These are phyloP conservation scores for Zaprionus vittiger DNA, from an alignment of 1,140 invertebrate genomes.

Conservation along the genomic window DNA sequence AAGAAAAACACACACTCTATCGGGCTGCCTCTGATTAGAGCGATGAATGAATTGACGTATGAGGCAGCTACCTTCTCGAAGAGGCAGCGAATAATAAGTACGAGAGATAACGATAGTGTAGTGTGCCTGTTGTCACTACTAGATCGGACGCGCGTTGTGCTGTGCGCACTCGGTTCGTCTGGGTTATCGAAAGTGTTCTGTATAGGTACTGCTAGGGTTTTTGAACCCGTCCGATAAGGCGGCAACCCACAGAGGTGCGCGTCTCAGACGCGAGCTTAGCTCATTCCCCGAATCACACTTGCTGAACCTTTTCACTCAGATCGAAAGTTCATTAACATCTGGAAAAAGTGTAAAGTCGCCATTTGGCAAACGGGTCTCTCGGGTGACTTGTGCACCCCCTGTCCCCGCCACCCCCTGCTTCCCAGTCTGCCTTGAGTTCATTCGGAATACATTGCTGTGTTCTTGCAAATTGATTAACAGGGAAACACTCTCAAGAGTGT, in stretches of 20 bases:
- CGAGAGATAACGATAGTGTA: not conserved
- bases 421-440: constrained; percentile 16
- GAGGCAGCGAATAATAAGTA: constrained; percentile 24
- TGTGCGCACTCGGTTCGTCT: constrained; percentile 30
- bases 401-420: not conserved
- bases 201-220: constrained; percentile 49
- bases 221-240: constrained; percentile 50
- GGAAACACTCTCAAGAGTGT: constrained; percentile 72
- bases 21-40: constrained; percentile 52
- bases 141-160: constrained; percentile 12
- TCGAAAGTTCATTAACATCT: constrained; percentile 47
- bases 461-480: constrained; percentile 71
- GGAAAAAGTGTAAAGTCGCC: constrained; percentile 23
- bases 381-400: constrained; percentile 11
- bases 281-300: not conserved
- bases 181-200: constrained; percentile 61
- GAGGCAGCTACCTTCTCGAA: constrained; percentile 26
- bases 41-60: constrained; percentile 71
- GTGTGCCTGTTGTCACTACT: not conserved
- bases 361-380: constrained; percentile 28
- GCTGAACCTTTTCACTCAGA: not conserved
- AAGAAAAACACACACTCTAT: constrained; percentile 12
- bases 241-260: not conserved
- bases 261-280: constrained; percentile 20
- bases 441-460: constrained; percentile 25